Percentiles rank a stretch among this genome's conserved stretches.
Evolutionary conservation across 35 echinoderm and acorn worm species (phyloP).

Genomic region (Apostichopus californicus): DNA sequence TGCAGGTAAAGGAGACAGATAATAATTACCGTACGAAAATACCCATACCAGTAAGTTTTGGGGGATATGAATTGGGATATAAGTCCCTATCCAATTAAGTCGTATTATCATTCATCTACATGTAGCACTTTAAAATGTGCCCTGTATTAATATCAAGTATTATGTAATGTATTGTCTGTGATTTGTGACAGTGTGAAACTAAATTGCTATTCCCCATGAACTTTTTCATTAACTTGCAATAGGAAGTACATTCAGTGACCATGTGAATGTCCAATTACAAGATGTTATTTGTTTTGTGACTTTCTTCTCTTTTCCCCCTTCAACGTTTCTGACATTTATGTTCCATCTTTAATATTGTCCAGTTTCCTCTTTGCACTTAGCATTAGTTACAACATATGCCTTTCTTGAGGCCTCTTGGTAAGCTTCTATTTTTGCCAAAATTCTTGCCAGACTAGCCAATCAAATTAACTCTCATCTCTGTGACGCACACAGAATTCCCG

Average conservation of each 20-base stretch:
- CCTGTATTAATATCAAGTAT: background rate
- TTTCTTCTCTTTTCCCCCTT: background rate
- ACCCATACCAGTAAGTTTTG: too few species aligned
- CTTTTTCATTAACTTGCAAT: background rate
- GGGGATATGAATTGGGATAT: too few species aligned
- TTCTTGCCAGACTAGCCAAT: conserved; percentile 45
- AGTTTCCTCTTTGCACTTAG: conserved; percentile 11
- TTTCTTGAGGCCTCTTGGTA: conserved; percentile 51
- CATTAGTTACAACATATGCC: conserved; percentile 60
- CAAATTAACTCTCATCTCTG: conserved; percentile 45
- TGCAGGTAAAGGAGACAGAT: too few species aligned
- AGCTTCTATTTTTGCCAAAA: conserved; percentile 51
- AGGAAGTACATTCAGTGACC: background rate
- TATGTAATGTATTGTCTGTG: background rate
- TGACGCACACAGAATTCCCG: conserved; percentile 54
- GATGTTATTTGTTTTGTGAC: background rate
- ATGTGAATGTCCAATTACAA: background rate
- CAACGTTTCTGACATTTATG: conserved; percentile 32
- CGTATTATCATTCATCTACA: too few species aligned
- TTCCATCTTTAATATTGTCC: conserved; percentile 46
- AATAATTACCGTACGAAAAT: too few species aligned
- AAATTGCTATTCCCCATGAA: background rate
- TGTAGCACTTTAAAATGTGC: background rate
- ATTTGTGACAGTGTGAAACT: background rate
- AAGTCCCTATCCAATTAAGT: too few species aligned